Evolutionary conservation across 2,797 vertebrate species (phyloP), one percentile per base, ranked within the genome.

Genomic region (Limnodromus scolopaceus): DNA sequence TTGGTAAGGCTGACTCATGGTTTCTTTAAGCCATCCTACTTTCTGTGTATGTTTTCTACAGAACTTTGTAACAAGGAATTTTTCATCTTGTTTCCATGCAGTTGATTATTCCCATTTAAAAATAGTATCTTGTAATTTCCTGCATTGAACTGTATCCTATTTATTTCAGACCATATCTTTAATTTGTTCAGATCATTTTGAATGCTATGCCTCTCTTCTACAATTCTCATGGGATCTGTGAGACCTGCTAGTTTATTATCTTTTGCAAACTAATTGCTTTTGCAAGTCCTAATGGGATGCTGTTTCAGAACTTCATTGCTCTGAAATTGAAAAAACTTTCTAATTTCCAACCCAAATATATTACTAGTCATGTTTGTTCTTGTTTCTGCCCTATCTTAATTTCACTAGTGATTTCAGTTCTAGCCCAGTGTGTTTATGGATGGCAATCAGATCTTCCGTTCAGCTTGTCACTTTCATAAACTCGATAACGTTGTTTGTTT

Each of bases 311-410:
- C 34, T 81, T 58, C 57, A 36, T 39, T 72, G 38, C 49, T 84
- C 49, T 86, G 57, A 94, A 93, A 88, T 34, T 12, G 36, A 36
- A 94, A 81, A 96, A 78, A 10, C 32, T 64, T 77, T 11, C 69
- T 92, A 49, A 97, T 95, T 96, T 96, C 85, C 96, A 94, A 57
- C 34, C 2, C 51, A 90, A 96, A 96, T 88, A 71, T 92, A 95
- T 95, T 94, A 48, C 93, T 68, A 84, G 95, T 94, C 94, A 94
- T 96, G 95, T 71, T 89, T 91, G 79, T 91, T 85, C 79, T 70
- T 94, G 68, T 95, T 87, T 68, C 51, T 80, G 36, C 55, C 24
- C 17, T 51, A 6, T 76, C 63, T 70, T 94, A 87, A 85, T 95
- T 87, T 92, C 84, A 74, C 28, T 43, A 71, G 30, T 87, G 94